phyloP scores from a whole-genome alignment of 2,797 vertebrate genomes.

The Pelobates cultripes region DNA sequence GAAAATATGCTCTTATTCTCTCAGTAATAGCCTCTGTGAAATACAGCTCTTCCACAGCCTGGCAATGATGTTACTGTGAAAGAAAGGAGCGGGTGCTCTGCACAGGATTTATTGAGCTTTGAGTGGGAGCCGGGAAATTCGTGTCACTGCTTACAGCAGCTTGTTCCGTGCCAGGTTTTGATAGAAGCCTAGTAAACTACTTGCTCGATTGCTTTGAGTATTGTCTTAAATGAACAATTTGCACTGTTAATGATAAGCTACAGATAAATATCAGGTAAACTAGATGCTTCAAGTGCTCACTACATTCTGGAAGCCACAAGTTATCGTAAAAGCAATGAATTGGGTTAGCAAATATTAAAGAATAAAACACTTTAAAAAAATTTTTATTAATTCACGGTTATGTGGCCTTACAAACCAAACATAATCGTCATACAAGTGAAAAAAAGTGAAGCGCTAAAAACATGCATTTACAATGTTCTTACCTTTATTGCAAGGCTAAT shows the following conservation, averaged over 20 bases:
- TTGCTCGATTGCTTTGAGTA: neutral
- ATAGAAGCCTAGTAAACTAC: neutral
- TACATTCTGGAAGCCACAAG: neutral
- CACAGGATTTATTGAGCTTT: constrained; percentile 22
- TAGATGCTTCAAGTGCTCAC: neutral
- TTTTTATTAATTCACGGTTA: too few species aligned
- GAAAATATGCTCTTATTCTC: constrained; percentile 38
- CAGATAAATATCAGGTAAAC: neutral
- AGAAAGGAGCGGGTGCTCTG: constrained; percentile 18
- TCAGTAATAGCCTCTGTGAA: constrained; percentile 37
- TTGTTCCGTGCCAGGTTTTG: neutral
- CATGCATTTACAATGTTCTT: too few species aligned
- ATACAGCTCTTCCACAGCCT: constrained; percentile 27
- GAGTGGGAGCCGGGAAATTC: neutral
- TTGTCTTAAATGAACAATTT: neutral
- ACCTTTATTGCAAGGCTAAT: too few species aligned
- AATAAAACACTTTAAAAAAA: too few species aligned
- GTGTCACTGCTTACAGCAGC: neutral
- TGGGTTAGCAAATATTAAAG: too few species aligned
- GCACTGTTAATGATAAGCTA: neutral
- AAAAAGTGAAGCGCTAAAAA: too few species aligned
- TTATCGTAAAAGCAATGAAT: too few species aligned
- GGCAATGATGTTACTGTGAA: constrained; percentile 4
- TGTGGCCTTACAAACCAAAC: too few species aligned
- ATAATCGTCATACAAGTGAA: too few species aligned